phyloP scores from a whole-genome alignment of 2,888 invertebrate species.

The Sarcophaga rosellei region DNA sequence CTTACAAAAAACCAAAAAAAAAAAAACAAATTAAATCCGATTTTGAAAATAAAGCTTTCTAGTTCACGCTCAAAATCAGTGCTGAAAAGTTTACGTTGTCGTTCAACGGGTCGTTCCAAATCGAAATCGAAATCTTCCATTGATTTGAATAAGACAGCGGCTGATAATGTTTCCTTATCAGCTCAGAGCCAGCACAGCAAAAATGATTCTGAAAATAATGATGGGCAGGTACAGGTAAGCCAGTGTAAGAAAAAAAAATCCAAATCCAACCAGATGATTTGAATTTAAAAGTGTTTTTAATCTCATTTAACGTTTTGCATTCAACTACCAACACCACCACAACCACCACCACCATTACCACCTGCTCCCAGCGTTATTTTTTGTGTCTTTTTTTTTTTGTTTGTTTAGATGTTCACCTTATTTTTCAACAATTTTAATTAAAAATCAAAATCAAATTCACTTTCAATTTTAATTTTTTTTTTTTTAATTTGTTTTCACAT shows the following conservation, averaged over 20 bases:
- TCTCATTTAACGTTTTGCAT: neutral
- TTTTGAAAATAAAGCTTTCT: conserved; percentile 69
- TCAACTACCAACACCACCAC: neutral
- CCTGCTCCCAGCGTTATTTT: conserved; percentile 30
- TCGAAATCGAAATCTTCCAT: conserved; percentile 74
- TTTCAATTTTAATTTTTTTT: too few species aligned
- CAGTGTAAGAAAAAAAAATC: neutral
- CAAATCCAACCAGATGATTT: neutral
- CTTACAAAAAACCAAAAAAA: conserved; percentile 11
- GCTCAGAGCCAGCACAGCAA: conserved; percentile 22
- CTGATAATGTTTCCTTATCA: conserved; percentile 53
- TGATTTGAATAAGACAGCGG: conserved; percentile 68
- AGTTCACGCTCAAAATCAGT: conserved; percentile 75
- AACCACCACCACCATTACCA: conserved; percentile 15
- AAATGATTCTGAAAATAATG: conserved; percentile 53
- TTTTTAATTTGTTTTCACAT: too few species aligned
- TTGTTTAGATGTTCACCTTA: conserved; percentile 13
- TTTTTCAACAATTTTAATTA: neutral
- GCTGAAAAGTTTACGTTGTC: conserved; percentile 76
- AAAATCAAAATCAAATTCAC: conserved; percentile 7
- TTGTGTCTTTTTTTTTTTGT: neutral
- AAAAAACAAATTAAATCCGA: too few species aligned
- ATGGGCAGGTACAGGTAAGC: conserved; percentile 66
- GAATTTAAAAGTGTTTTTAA: neutral
- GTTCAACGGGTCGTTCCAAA: conserved; percentile 72